phyloP scores from a whole-genome alignment of 2,888 invertebrate genomes.

The Strigamia crassipes region DNA sequence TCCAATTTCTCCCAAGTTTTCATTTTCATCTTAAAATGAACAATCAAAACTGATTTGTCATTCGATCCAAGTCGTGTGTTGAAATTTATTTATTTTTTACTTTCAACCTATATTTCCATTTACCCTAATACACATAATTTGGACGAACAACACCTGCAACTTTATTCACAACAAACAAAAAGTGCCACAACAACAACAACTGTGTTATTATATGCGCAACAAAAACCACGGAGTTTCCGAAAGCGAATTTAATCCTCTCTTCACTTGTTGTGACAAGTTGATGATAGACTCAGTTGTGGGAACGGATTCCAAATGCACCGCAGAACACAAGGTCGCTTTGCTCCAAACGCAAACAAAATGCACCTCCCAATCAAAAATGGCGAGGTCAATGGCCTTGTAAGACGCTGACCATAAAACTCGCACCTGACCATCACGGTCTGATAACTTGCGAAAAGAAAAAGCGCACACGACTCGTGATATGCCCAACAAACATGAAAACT shows the following conservation, averaged over 20 bases:
- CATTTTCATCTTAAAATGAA: too few species aligned
- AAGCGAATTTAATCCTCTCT: slow-evolving; percentile 29
- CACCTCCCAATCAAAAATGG: neutral
- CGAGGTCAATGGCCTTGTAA: slow-evolving; percentile 32
- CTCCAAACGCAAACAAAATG: slow-evolving; percentile 20
- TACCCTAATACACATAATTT: too few species aligned
- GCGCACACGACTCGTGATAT: slow-evolving; percentile 18
- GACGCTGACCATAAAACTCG: slow-evolving; percentile 34
- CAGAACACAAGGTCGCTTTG: slow-evolving; percentile 19
- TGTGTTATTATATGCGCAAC: neutral
- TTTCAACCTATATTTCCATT: too few species aligned
- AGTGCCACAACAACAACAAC: neutral
- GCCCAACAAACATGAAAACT: slow-evolving; percentile 5
- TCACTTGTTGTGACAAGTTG: slow-evolving; percentile 4
- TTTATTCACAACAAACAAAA: neutral
- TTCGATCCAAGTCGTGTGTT: too few species aligned
- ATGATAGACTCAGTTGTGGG: slow-evolving; percentile 20
- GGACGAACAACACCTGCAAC: neutral
- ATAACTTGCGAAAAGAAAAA: slow-evolving; percentile 14
- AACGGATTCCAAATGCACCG: slow-evolving; percentile 31
- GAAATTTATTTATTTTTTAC: too few species aligned
- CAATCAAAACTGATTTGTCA: too few species aligned
- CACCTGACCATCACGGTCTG: slow-evolving; percentile 40
- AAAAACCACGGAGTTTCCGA: neutral
- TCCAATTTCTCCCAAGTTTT: too few species aligned